A percentile compares a stretch with the other conserved stretches of the same genome.
phyloP scores from a whole-genome alignment of 2,113 vertebrate species.

The Hemicordylus capensis region DNA sequence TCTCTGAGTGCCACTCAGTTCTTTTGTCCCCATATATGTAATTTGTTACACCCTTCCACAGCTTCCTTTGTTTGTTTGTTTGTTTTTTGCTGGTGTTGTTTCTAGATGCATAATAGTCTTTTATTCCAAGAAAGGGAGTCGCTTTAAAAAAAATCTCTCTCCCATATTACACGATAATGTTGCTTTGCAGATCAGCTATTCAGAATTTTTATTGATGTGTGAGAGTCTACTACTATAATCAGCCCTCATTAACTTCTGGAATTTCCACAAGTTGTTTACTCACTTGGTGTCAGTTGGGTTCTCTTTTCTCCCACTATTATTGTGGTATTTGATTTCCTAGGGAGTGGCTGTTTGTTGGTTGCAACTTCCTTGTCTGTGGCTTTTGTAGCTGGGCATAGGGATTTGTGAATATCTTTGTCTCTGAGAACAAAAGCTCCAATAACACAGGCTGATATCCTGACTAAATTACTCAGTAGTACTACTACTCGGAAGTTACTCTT shows the following conservation, averaged over 20 bases:
- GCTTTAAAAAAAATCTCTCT: accelerated
- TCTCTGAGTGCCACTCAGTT: background rate
- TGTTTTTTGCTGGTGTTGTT: background rate
- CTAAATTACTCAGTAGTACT: too few relatives aligned
- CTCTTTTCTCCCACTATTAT: constrained; percentile 27
- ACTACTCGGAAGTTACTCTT: too few relatives aligned
- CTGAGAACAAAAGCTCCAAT: background rate
- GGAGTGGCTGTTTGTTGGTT: constrained; percentile 52
- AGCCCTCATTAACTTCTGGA: background rate
- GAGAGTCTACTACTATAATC: background rate
- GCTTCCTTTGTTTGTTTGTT: too few relatives aligned
- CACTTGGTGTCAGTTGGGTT: constrained; percentile 38
- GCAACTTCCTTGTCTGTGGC: constrained; percentile 33
- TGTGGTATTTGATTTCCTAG: constrained; percentile 50
- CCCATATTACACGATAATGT: background rate
- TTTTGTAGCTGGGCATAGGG: background rate
- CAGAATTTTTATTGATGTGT: background rate
- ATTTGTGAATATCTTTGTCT: background rate
- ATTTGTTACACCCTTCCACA: accelerated
- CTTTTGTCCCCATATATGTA: background rate
- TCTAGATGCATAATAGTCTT: background rate
- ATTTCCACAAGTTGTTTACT: constrained; percentile 57
- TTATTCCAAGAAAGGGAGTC: background rate
- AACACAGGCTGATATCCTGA: background rate
- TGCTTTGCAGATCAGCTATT: background rate